These are phyloP conservation scores for Invenusta paracnida DNA, from an alignment of 2,888 invertebrate species.

Conservation along the genomic window DNA sequence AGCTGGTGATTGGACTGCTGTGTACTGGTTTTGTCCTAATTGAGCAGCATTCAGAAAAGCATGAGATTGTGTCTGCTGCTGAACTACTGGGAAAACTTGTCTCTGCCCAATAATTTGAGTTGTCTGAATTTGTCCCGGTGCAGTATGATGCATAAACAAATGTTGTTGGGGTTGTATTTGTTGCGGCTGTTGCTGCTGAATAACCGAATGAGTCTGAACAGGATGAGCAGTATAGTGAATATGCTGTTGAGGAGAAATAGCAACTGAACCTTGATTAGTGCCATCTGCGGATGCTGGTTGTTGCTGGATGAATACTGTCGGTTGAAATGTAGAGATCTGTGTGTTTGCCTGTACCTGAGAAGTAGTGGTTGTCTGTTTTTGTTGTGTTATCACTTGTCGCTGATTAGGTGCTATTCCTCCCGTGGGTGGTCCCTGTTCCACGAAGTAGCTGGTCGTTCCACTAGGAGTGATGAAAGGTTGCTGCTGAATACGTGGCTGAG, in stretches of 20 bases:
- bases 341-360: background rate
- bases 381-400: background rate
- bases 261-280: background rate
- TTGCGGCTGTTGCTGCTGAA: background rate
- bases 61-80: background rate
- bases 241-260: background rate
- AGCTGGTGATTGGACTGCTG: background rate
- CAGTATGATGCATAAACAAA: slow-evolving; percentile 7
- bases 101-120: slow-evolving; percentile 4
- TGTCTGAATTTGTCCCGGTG: background rate
- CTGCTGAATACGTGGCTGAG: background rate
- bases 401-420: background rate
- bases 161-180: slow-evolving; percentile 1
- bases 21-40: background rate
- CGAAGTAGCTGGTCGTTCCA: background rate
- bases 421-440: background rate
- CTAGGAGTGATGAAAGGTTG: background rate
- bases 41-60: background rate
- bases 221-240: slow-evolving; percentile 18
- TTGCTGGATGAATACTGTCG: background rate
- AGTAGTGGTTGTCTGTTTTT: background rate
- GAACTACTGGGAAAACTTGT: slow-evolving; percentile 11
- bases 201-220: background rate
- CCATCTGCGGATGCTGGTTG: background rate
- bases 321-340: slow-evolving; percentile 8